Evolutionary conservation across 2,113 vertebrate genomes (phyloP).

Genomic region (Scopus umbretta): DNA sequence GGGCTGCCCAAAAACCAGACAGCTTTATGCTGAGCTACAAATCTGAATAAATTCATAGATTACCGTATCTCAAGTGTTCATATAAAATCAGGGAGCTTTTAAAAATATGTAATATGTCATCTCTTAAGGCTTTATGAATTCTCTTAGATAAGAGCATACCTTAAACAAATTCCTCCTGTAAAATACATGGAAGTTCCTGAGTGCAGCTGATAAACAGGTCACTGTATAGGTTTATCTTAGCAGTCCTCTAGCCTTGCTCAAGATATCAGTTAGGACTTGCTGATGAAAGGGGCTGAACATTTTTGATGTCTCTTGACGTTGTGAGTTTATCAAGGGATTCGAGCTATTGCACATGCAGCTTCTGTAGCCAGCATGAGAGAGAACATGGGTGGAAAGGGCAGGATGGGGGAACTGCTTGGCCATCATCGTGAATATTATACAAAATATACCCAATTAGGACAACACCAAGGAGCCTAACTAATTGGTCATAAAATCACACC

Average conservation of each 20-base stretch:
- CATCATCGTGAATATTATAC: rapidly evolving
- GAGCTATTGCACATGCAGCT: neutral
- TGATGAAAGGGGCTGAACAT: neutral
- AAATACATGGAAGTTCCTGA: neutral
- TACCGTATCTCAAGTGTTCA: neutral
- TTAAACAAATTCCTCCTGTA: constrained; percentile 18
- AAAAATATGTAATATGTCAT: constrained; percentile 14
- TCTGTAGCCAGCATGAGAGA: neutral
- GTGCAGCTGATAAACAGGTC: neutral
- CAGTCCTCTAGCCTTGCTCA: neutral
- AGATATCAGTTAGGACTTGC: neutral
- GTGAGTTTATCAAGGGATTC: neutral
- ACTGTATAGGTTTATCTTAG: neutral
- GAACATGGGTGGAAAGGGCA: neutral
- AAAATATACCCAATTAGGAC: neutral
- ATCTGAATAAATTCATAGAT: constrained; percentile 38
- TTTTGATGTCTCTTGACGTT: neutral
- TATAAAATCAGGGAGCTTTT: constrained; percentile 4
- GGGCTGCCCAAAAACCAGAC: constrained; percentile 46
- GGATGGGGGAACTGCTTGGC: neutral
- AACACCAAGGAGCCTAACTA: neutral
- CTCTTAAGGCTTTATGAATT: neutral
- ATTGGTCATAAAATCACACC: neutral
- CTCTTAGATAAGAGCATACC: constrained; percentile 32
- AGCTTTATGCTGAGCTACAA: constrained; percentile 24